Evolutionary conservation across 1,140 invertebrate species (phyloP).

Genomic region (Cephus cinctus): DNA sequence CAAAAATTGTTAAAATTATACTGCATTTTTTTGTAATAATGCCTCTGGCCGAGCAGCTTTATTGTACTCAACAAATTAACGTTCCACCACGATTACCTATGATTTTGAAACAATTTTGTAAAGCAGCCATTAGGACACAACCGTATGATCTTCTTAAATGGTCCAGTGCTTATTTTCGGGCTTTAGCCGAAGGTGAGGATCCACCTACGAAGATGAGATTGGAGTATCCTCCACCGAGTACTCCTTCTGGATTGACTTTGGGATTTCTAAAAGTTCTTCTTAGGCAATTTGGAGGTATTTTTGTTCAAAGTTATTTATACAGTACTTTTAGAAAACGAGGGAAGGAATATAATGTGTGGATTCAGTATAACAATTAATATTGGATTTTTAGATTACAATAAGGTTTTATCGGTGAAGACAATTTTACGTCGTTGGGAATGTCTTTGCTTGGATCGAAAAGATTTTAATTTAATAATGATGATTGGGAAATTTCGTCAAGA

Average conservation of each 20-base stretch:
- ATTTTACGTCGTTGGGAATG: slow-evolving; percentile 43
- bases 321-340: neutral
- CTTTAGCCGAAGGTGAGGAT: slow-evolving; percentile 63
- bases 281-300: slow-evolving; percentile 63
- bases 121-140: slow-evolving; percentile 88
- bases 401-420: slow-evolving; percentile 34
- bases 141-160: slow-evolving; percentile 83
- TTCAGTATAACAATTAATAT: too few species aligned
- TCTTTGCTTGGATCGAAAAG: slow-evolving; percentile 41
- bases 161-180: slow-evolving; percentile 79
- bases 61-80: slow-evolving; percentile 60
- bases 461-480: slow-evolving; percentile 39
- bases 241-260: slow-evolving; percentile 68
- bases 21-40: slow-evolving; percentile 1
- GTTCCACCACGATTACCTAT: slow-evolving; percentile 81
- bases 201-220: slow-evolving; percentile 75
- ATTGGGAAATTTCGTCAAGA: slow-evolving; percentile 45
- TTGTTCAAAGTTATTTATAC: neutral
- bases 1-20: too few species aligned
- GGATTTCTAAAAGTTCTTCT: slow-evolving; percentile 77
- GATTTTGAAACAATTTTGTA: slow-evolving; percentile 85
- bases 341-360: too few species aligned
- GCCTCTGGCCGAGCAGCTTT: slow-evolving; percentile 31
- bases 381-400: slow-evolving; percentile 53
- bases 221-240: slow-evolving; percentile 65